phyloP scores from a whole-genome alignment of 2,113 vertebrate species.

The Sinocyclocheilus rhinocerous region DNA sequence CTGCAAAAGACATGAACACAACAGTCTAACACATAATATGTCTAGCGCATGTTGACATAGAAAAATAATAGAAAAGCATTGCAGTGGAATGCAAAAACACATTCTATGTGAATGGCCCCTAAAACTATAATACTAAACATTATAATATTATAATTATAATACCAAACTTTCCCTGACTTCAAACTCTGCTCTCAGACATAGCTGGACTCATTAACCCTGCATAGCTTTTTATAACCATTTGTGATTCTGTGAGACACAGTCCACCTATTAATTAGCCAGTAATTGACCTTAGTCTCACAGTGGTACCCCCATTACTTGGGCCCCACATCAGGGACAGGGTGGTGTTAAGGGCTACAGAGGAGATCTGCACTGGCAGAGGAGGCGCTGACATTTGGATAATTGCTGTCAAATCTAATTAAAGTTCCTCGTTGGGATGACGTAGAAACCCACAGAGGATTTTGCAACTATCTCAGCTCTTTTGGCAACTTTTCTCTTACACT shows the following conservation, averaged over 20 bases:
- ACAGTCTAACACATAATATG: too few relatives aligned
- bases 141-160: background rate
- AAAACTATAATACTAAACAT: background rate
- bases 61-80: too few relatives aligned
- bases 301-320: conserved; percentile 11
- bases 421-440: conserved; percentile 11
- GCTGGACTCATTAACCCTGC: background rate
- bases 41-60: too few relatives aligned
- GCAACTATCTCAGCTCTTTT: background rate
- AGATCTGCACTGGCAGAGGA: background rate
- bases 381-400: conserved; percentile 24
- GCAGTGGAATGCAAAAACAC: too few relatives aligned
- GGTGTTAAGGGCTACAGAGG: too few relatives aligned
- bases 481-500: background rate
- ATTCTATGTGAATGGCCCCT: background rate
- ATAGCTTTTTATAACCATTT: background rate
- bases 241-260: conserved; percentile 14
- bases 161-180: background rate
- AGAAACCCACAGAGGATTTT: conserved; percentile 5
- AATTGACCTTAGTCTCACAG: conserved; percentile 30
- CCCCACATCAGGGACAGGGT: conserved; percentile 8
- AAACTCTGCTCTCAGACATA: background rate
- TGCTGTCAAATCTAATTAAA: conserved; percentile 49
- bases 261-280: conserved; percentile 29
- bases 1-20: too few relatives aligned